Base-by-base conservation (phyloP, 2,113 vertebrate genomes). In the Empidonax traillii region DNA sequence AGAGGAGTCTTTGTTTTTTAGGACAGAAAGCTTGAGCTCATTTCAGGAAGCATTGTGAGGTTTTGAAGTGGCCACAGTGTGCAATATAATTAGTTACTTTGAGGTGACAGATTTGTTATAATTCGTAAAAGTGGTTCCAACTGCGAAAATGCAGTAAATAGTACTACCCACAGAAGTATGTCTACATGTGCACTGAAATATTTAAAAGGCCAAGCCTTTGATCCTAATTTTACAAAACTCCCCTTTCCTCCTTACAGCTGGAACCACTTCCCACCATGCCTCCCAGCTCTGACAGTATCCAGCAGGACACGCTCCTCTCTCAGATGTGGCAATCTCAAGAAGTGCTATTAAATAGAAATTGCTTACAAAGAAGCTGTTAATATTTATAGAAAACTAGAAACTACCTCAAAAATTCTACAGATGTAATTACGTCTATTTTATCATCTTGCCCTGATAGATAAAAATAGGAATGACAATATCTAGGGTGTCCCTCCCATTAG, bases 381-480 rank as follows among this genome's bases (percentile, higher is more conserved):
- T 76, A 85, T 82, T 93, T 92, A 89, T 37, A 89, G 69, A 89
- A 91, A 87, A 89, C 47, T 25, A 85, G 41, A 31, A 91, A 61
- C 44, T 85, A 56, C 58, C 79, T 62, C 0, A 1, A 69, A 84
- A 91, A 93, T 33, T 85, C 58, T 87, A 55, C 62, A 79, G 87
- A 78, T 5, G 3, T n/a, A 55, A 76, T 55, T 82, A n/a, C 39
- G 28, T 49, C 69, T 80, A 53, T 82, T 69, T 58, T 65, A 56
- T 69, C 62, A 87, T 65, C 44, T 49, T 79, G 81, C 65, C 51
- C 78, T 58, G 49, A 68, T 43, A 67, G 91, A 52, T 79, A 91
- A 95, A 93, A 96, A 95, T 79, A 95, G 85, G 47, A 94, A 91
- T 87, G 77, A 84, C 77, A 81, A 11, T 76, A 89, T 72, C 53